phyloP scores from a whole-genome alignment of 2,113 vertebrate species.

The Microcebus lehilahytsara region DNA sequence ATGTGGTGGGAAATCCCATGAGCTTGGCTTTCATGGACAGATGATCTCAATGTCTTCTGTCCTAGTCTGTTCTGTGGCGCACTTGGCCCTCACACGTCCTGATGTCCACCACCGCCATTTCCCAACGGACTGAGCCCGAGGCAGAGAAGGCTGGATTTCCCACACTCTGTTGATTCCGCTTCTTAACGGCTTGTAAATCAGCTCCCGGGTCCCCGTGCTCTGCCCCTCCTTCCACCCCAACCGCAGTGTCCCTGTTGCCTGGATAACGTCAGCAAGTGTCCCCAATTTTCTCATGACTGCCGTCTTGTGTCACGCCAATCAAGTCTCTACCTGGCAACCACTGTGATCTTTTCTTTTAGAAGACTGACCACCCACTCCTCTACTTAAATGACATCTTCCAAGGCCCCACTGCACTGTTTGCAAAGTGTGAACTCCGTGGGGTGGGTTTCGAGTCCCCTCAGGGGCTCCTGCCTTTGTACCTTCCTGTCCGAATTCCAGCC shows the following conservation, averaged over 20 bases:
- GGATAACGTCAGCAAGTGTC: not conserved
- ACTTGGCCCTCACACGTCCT: not conserved
- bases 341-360: not conserved
- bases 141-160: not conserved
- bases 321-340: not conserved
- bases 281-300: not conserved
- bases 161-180: no score
- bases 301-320: not conserved
- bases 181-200: not conserved
- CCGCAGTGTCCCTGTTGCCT: not conserved
- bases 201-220: not conserved
- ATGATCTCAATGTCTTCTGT: rapidly evolving
- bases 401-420: not conserved
- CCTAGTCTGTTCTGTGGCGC: rapidly evolving
- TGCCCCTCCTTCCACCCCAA: not conserved
- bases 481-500: not conserved
- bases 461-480: rapidly evolving
- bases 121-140: not conserved
- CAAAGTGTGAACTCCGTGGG: not conserved
- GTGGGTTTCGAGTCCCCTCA: no score
- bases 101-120: rapidly evolving
- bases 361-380: not conserved
- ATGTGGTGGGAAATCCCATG: rapidly evolving
- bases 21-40: not conserved
- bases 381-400: no score